Base-by-base conservation (phyloP, 1,140 invertebrate genomes). In the Cyclina sinensis region DNA sequence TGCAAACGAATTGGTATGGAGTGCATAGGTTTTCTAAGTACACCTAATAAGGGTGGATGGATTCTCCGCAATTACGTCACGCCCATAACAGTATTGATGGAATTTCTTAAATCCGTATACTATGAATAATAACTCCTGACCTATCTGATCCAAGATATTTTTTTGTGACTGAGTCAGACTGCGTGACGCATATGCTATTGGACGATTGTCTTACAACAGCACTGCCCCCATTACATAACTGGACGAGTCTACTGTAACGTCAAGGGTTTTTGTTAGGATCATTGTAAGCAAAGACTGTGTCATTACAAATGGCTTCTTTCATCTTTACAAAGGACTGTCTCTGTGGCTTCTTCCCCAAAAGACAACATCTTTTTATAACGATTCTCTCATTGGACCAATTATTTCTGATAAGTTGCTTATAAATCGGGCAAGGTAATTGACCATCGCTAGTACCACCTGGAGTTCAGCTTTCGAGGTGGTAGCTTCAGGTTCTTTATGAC, bases 1-100 rank as follows among this genome's bases (percentile, higher is more conserved):
- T 91, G 89, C 79, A 91, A 68, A 43, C 89, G 18, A 4, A 57
- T 30, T 27, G 86, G 85, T 32, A 65, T 62, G 16, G 27, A 84
- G 21, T 76, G 37, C 39, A 89, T 81, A n/a, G n/a, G 59, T 57
- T 91, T 91, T 24, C 59, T 46, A 57, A 90, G 70, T 35, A 91
- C 84, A 4, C 57, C 39, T 7, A 76, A 37, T 39, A 86, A 80
- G n/a, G 88, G 74, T 35, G 62, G 43, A 59, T 86, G 88, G 35
- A 24, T 27, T 89, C 32, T 89, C 76, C 0, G 73, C 46, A 5
- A 37, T 79, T 21, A 86, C 32, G 21, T 37, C 43, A 18, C 57
- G 37, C 27, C 82, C 88, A 54, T 59, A 86, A 59, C 54, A n/a
- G 48, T 80, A 89, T 39, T 85, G 82, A 43, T 89, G 88, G 46